Evolutionary conservation across 2,113 vertebrate genomes (phyloP).

Genomic region (Panurus biarmicus): DNA sequence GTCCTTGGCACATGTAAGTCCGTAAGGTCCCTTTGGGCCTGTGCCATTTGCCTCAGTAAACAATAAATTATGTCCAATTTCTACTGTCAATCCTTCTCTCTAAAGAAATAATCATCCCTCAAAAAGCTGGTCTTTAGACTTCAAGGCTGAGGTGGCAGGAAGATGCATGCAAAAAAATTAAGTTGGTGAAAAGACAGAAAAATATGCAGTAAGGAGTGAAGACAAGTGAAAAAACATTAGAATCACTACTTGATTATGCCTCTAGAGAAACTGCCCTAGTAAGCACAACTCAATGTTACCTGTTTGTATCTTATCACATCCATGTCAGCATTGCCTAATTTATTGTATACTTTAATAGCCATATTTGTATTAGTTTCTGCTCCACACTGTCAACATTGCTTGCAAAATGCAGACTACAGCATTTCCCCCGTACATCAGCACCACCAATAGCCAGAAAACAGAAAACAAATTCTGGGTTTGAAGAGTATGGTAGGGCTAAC

Average conservation of each 20-base stretch:
- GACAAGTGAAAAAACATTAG: not conserved
- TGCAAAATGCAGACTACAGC: not conserved
- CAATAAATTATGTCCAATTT: not conserved
- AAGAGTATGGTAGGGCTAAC: not conserved
- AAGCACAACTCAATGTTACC: conserved; percentile 27
- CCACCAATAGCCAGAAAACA: conserved; percentile 57
- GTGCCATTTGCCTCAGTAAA: not conserved
- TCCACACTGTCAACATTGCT: conserved; percentile 11
- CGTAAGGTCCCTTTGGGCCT: not conserved
- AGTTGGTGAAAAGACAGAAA: not conserved
- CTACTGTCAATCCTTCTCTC: not conserved
- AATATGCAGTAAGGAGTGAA: not conserved
- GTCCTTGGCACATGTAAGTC: not conserved
- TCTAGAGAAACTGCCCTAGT: conserved; percentile 20
- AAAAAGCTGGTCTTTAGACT: not conserved
- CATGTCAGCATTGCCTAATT: conserved; percentile 56
- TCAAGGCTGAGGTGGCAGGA: not conserved
- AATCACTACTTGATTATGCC: conserved; percentile 35
- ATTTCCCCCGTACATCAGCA: conserved; percentile 49
- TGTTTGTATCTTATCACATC: conserved; percentile 51
- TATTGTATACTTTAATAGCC: conserved; percentile 48
- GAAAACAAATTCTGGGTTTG: not conserved
- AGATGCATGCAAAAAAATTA: not conserved
- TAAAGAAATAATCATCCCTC: not conserved
- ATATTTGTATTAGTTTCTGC: conserved; percentile 53